Percentiles rank a stretch among this genome's conserved stretches.
Evolutionary conservation across 2,113 vertebrate genomes (phyloP).

Genomic region (Callospermophilus lateralis): DNA sequence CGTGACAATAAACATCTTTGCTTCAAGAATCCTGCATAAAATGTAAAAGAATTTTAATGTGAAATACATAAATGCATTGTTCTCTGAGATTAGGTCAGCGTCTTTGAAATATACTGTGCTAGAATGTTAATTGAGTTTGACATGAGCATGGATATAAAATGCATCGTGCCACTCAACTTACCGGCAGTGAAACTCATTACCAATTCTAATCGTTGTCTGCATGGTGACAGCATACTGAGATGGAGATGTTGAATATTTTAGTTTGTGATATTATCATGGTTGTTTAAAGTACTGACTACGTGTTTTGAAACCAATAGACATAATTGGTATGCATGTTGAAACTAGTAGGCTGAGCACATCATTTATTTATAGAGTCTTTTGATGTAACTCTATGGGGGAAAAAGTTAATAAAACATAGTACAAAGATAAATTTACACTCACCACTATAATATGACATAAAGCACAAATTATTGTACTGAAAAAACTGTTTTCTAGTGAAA

Average conservation of each 20-base stretch:
- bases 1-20: slow-evolving; percentile 78
- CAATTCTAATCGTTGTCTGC: slow-evolving; percentile 91
- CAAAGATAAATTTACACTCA: slow-evolving; percentile 91
- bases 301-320: slow-evolving; percentile 91
- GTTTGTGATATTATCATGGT: slow-evolving; percentile 91
- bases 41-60: slow-evolving; percentile 80
- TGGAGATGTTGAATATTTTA: slow-evolving; percentile 92
- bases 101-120: slow-evolving; percentile 87
- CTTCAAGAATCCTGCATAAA: slow-evolving; percentile 78
- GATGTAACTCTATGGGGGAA: slow-evolving; percentile 88
- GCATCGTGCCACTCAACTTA: slow-evolving; percentile 89
- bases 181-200: slow-evolving; percentile 91
- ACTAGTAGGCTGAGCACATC: slow-evolving; percentile 89
- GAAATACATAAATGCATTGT: slow-evolving; percentile 86
- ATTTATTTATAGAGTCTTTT: slow-evolving; percentile 93
- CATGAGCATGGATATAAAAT: slow-evolving; percentile 91
- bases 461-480: slow-evolving; percentile 89
- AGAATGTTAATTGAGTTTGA: slow-evolving; percentile 93
- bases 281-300: slow-evolving; percentile 92
- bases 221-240: slow-evolving; percentile 90
- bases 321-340: slow-evolving; percentile 93
- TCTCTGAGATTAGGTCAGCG: slow-evolving; percentile 85
- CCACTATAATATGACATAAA: slow-evolving; percentile 89
- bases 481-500: slow-evolving; percentile 87
- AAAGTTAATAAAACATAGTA: slow-evolving; percentile 91